Base-by-base conservation (phyloP, 2,888 invertebrate species). In the Oligia fasciuncula region DNA sequence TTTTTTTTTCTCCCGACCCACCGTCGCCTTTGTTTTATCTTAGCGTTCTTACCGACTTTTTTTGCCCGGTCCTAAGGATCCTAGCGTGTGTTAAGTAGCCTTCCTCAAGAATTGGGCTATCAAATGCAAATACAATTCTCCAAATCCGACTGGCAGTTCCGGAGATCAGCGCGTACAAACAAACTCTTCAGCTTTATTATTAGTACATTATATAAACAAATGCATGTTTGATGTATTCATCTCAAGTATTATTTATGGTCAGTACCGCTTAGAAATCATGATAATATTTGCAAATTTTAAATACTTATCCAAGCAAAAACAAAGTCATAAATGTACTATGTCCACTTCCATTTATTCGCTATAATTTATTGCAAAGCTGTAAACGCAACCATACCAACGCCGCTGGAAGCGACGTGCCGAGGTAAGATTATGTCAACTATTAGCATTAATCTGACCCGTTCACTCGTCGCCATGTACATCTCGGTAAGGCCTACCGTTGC, bases 401-500 rank as follows among this genome's bases (percentile, higher is more conserved):
- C 14, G 29, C 60, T 79, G 76, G 79, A 82, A 75, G 72, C 82
- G 84, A 69, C 49, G 72, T 60, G 66, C 76, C 77, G 73, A 67
- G 68, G 46, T 70, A 83, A 84, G 85, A 88, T 87, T 88, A 86
- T 83, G 85, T 85, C 89, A 88, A 87, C 87, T 84, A 87, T 85
- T 85, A 83, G 83, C 85, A 87, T 88, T 83, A 87, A 87, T 88
- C 85, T 73, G 83, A 87, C 85, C 83, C 82, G 85, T 84, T 87
- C 75, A 69, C 80, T 88, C 77, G 83, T 81, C 85, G 83, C 85
- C 87, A 90, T 87, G 85, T 85, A 80, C 88, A 89, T 85, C 88
- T 85, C 79, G 76, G 83, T 81, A 88, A 88, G 86, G 92, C 89
- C 92, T 91, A 92, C 91, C 93, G 94, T 93, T 93, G 93, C 92